A percentile compares a stretch with the other conserved stretches of the same genome.
Evolutionary conservation across 92 coral and sea anemone genomes (phyloP).

Genomic region (Porites rus): DNA sequence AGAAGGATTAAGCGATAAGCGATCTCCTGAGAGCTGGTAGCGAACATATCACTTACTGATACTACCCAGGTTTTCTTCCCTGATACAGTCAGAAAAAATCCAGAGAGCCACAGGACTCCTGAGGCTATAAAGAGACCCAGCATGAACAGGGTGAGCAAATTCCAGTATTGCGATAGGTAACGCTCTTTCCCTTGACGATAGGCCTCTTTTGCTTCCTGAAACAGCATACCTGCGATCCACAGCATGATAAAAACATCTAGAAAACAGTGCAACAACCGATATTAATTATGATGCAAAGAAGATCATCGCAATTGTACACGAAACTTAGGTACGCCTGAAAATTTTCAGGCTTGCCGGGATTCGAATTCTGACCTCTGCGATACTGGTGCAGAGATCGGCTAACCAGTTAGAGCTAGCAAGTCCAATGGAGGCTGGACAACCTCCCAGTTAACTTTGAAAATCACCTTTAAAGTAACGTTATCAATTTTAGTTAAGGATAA

Average conservation of each 20-base stretch:
- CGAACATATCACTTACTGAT: no score
- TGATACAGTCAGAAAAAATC: no score
- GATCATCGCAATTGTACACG: no score
- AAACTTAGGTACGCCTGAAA: not conserved
- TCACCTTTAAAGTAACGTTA: not conserved
- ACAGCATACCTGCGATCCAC: conserved; percentile 71
- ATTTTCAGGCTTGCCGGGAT: not conserved
- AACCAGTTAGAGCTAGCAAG: no score
- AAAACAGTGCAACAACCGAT: not conserved
- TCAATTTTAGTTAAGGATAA: no score
- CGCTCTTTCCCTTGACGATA: conserved; percentile 73
- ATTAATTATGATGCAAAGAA: not conserved
- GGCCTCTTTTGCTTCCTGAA: conserved; percentile 77
- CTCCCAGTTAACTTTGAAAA: not conserved
- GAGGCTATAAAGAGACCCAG: conserved; percentile 70
- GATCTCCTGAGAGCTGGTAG: not conserved
- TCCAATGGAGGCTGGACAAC: no score
- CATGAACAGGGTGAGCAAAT: conserved; percentile 81
- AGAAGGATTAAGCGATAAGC: conserved; percentile 49
- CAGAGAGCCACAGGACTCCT: conserved; percentile 64
- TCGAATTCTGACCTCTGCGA: no score
- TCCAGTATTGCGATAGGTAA: conserved; percentile 90
- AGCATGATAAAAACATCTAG: conserved; percentile 74
- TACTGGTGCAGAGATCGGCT: no score
- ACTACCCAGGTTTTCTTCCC: no score